A percentile compares a stretch with the other conserved stretches of the same genome.
Conservation (phyloP, 2,113 vertebrate genomes). For the Phrynosoma platyrhinos region DNA sequence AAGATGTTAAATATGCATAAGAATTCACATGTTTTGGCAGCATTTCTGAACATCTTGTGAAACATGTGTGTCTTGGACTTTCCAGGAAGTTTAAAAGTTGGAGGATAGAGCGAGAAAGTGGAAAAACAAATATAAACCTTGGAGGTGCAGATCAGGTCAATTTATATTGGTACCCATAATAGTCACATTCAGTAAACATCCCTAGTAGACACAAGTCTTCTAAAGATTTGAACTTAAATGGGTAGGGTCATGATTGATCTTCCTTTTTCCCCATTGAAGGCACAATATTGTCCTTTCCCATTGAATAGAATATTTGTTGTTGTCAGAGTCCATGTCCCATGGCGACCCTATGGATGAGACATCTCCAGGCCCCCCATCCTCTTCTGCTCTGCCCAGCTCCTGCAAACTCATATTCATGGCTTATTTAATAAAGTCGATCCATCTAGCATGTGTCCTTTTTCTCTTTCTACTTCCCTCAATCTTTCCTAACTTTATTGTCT, state of each 20-base stretch:
- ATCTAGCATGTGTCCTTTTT: too few relatives aligned
- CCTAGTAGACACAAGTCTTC: neutral
- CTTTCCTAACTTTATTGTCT: too few relatives aligned
- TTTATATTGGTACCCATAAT: neutral
- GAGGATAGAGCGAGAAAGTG: too few relatives aligned
- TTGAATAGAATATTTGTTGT: neutral
- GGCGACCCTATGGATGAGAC: too few relatives aligned
- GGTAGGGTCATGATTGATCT: neutral
- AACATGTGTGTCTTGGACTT: neutral
- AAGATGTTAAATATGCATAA: neutral
- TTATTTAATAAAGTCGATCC: too few relatives aligned
- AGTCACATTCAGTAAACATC: neutral
- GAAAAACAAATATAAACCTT: neutral
- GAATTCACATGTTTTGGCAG: neutral
- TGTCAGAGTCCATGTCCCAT: too few relatives aligned
- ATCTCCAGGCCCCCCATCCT: too few relatives aligned
- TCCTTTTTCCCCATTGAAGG: neutral
- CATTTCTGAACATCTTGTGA: neutral
- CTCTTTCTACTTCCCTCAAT: too few relatives aligned
- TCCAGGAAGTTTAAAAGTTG: neutral
- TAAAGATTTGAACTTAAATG: neutral
- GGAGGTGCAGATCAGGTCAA: neutral
- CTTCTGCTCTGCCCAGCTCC: too few relatives aligned
- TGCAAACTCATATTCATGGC: too few relatives aligned
- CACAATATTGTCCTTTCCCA: neutral